These are phyloP conservation scores for Mesoclemmys tuberculata DNA, from an alignment of 2,113 vertebrate genomes.

Conservation along the genomic window DNA sequence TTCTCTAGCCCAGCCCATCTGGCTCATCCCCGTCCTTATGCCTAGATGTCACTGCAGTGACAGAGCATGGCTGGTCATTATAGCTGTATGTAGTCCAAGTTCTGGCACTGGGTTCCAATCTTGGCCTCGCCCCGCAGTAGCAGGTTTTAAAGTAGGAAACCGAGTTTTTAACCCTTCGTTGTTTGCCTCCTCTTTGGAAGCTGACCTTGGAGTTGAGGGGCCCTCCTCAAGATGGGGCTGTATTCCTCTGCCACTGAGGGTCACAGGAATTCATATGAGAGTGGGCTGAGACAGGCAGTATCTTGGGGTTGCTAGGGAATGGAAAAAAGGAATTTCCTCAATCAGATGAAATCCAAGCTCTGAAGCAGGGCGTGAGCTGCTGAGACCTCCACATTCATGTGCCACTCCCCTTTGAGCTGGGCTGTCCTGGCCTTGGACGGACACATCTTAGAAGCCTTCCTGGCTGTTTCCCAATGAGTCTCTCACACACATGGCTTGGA, in stretches of 20 bases:
- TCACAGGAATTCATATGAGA: constrained; percentile 19
- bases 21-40: not conserved
- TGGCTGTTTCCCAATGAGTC: not conserved
- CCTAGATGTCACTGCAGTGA: not conserved
- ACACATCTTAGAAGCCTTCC: rapidly evolving
- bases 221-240: constrained; percentile 58
- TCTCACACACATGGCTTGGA: not conserved
- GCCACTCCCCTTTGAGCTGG: not conserved
- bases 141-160: not conserved
- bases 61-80: not conserved
- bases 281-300: constrained; percentile 61
- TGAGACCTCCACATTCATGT: not conserved
- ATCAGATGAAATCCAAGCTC: not conserved
- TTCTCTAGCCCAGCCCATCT: not conserved
- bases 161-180: not conserved
- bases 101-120: not conserved
- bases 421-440: rapidly evolving
- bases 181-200: constrained; percentile 30
- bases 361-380: not conserved
- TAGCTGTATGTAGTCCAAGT: not conserved
- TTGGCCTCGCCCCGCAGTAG: rapidly evolving
- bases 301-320: constrained; percentile 57
- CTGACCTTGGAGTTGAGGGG: constrained; percentile 53
- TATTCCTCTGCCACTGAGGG: constrained; percentile 62
- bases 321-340: constrained; percentile 7